These are phyloP conservation scores for Pipistrellus kuhlii DNA, from an alignment of 2,797 vertebrate genomes.

Conservation along the genomic window DNA sequence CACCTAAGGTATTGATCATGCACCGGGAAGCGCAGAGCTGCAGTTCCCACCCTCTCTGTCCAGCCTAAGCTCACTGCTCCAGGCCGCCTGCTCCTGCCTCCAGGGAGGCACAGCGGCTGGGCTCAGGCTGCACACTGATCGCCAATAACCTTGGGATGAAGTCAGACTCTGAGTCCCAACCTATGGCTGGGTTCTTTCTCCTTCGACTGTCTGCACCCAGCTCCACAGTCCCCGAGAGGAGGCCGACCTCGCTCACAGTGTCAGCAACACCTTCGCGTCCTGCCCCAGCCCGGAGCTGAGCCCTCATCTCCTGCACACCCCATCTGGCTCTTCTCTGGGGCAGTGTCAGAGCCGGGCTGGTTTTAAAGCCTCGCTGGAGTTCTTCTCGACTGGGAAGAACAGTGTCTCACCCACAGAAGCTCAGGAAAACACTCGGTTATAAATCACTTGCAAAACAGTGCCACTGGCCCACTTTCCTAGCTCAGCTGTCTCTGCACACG, in stretches of 20 bases:
- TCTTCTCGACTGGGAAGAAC: not conserved
- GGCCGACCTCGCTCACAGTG: not conserved
- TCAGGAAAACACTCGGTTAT: not conserved
- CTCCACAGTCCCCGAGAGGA: not conserved
- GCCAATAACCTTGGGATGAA: not conserved
- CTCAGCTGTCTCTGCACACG: not conserved
- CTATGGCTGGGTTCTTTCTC: not conserved
- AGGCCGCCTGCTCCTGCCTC: not conserved
- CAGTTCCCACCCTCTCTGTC: not conserved
- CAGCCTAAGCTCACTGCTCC: not conserved
- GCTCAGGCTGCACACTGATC: not conserved
- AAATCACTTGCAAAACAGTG: not conserved
- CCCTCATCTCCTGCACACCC: not conserved
- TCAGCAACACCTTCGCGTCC: not conserved
- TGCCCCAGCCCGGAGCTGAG: not conserved
- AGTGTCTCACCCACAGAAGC: not conserved
- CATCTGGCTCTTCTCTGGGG: not conserved
- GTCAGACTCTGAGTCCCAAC: not conserved
- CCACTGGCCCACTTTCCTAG: not conserved
- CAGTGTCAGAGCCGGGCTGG: not conserved
- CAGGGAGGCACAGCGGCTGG: not conserved
- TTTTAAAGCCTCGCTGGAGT: not conserved
- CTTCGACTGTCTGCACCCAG: not conserved
- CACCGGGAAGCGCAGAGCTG: not conserved
- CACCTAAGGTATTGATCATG: no score